phyloP scores from a whole-genome alignment of 2,113 vertebrate species.

The Spermophilus dauricus region DNA sequence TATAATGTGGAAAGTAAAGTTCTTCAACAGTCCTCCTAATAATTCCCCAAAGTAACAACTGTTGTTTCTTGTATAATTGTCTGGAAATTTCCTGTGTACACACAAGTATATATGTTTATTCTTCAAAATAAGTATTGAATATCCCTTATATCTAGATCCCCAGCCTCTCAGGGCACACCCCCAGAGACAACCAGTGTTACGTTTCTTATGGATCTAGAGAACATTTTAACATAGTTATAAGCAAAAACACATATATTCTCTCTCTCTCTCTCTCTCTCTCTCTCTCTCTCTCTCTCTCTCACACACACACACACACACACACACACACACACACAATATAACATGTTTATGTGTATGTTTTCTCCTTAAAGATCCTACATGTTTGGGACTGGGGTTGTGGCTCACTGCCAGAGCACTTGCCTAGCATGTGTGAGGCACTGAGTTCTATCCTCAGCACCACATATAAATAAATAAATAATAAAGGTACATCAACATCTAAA shows the following conservation, averaged over 20 bases:
- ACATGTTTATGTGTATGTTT: not conserved
- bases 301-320: too few species aligned
- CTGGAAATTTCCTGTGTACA: not conserved
- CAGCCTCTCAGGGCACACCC: not conserved
- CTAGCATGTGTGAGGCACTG: too few species aligned
- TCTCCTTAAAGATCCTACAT: not conserved
- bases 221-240: not conserved
- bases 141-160: not conserved
- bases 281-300: too few species aligned
- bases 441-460: too few species aligned
- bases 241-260: not conserved
- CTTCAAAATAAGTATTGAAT: not conserved
- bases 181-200: not conserved
- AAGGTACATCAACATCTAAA: too few species aligned
- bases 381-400: not conserved
- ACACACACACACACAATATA: not conserved
- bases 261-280: too few species aligned
- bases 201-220: conserved; percentile 18
- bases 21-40: not conserved
- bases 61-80: not conserved
- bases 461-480: too few species aligned
- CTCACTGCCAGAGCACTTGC: too few species aligned
- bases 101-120: not conserved
- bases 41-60: not conserved
- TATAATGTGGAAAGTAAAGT: not conserved